These are phyloP conservation scores for Cygnus buccinator DNA, from an alignment of 2,113 vertebrate species.

Conservation along the genomic window DNA sequence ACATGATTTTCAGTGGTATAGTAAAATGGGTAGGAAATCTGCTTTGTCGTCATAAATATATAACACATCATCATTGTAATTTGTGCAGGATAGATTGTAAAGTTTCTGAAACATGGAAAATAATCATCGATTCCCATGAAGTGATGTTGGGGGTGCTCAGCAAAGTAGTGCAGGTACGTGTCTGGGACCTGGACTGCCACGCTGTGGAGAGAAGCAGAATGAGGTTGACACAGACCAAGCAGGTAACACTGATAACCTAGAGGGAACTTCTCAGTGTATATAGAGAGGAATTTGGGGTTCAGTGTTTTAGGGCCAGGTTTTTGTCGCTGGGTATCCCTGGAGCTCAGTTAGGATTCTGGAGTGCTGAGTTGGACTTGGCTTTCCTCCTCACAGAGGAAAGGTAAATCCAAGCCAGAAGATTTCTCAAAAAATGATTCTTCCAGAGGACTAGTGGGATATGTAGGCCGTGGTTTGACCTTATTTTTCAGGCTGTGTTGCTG, in stretches of 20 bases:
- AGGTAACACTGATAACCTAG: not conserved
- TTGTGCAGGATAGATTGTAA: not conserved
- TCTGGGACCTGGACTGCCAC: not conserved
- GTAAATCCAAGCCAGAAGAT: not conserved
- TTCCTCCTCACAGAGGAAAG: not conserved
- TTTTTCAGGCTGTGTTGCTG: slow-evolving; percentile 19
- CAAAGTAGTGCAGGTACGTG: not conserved
- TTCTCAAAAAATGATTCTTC: not conserved
- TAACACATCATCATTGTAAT: not conserved
- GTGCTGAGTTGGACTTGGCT: not conserved
- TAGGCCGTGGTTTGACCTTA: slow-evolving; percentile 21
- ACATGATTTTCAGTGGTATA: not conserved
- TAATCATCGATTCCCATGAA: not conserved
- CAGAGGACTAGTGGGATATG: slow-evolving; percentile 25
- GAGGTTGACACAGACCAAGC: not conserved
- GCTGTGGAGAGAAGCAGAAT: not conserved
- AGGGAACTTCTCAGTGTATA: not conserved
- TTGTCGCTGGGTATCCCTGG: not conserved
- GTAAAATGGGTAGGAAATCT: not conserved
- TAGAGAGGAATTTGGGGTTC: not conserved
- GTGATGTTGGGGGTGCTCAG: not conserved
- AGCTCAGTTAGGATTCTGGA: not conserved
- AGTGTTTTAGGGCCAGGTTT: not conserved
- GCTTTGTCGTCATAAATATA: not conserved
- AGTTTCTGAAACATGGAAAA: not conserved